Conservation (phyloP, 2,888 invertebrate species). For the Drosophila algonquin region DNA sequence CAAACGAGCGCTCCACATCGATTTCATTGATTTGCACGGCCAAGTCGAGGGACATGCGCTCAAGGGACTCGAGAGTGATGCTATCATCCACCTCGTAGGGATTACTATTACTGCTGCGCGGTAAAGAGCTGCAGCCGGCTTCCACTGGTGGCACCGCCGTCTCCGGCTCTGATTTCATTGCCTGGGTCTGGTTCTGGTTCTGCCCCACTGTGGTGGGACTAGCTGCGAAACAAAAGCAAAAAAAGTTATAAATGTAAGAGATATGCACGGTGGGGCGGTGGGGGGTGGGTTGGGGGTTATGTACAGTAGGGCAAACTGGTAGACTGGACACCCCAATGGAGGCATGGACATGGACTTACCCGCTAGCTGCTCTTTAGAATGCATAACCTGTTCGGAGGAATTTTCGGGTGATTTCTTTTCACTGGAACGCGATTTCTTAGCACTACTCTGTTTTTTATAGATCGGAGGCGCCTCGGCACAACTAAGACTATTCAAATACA, state of each 20-base stretch:
- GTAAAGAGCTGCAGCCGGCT: constrained; percentile 11
- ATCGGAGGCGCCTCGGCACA: constrained; percentile 61
- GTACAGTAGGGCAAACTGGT: constrained; percentile 8
- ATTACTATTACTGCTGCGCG: constrained; percentile 11
- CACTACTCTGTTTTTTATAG: constrained; percentile 33
- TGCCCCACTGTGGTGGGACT: constrained; percentile 15
- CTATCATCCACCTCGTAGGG: constrained; percentile 38
- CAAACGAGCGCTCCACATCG: constrained; percentile 62
- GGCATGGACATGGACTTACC: constrained; percentile 60
- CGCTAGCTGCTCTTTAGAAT: constrained; percentile 38
- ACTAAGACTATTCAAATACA: constrained; percentile 59
- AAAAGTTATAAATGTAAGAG: constrained; percentile 39
- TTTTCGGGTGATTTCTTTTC: constrained; percentile 45
- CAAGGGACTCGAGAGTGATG: constrained; percentile 57
- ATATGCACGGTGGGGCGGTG: background rate
- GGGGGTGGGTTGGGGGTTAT: background rate
- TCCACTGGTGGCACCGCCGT: constrained; percentile 17
- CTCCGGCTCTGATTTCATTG: background rate
- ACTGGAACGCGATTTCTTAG: constrained; percentile 41
- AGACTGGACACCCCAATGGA: constrained; percentile 17
- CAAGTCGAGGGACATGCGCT: constrained; percentile 56
- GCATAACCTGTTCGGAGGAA: constrained; percentile 42
- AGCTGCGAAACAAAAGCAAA: constrained; percentile 41
- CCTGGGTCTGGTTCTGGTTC: too few relatives aligned
- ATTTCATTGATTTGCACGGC: constrained; percentile 59